phyloP scores from a whole-genome alignment of 2,113 vertebrate species.

The Neotoma lepida region DNA sequence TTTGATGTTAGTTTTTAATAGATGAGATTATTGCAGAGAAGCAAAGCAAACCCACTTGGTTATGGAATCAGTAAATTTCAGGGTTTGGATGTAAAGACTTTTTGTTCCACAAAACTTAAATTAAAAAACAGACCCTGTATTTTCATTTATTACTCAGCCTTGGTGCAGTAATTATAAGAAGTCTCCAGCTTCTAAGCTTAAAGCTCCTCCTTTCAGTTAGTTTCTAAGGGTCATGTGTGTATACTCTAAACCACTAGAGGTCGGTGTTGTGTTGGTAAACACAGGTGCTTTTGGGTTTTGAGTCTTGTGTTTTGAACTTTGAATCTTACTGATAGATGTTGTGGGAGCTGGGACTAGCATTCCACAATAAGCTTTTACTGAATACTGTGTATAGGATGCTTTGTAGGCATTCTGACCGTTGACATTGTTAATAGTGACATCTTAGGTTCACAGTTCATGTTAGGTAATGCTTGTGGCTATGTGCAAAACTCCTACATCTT shows the following conservation, averaged over 20 bases:
- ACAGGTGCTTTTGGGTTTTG: not conserved
- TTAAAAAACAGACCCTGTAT: not conserved
- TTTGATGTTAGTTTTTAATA: not conserved
- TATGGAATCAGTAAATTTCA: conserved; percentile 31
- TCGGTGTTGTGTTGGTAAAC: conserved; percentile 80
- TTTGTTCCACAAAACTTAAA: not conserved
- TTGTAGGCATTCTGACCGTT: not conserved
- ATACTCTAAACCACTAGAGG: conserved; percentile 83
- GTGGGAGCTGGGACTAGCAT: conserved; percentile 15
- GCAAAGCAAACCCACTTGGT: not conserved
- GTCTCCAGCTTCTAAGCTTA: not conserved
- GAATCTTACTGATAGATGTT: not conserved
- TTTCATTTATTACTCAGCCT: not conserved
- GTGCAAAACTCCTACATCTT: not conserved
- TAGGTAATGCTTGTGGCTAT: not conserved
- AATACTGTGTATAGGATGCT: not conserved
- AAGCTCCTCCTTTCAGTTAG: not conserved
- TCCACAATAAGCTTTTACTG: conserved; percentile 42
- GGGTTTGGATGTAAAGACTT: conserved; percentile 1
- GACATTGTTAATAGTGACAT: not conserved
- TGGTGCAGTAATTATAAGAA: not conserved
- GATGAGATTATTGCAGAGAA: conserved; percentile 26
- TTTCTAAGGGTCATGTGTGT: conserved; percentile 50
- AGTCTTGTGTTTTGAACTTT: conserved; percentile 21
- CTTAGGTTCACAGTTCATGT: conserved; percentile 19